Evolutionary conservation across 2,797 vertebrate species (phyloP), one percentile per base, ranked within the genome.

Genomic region (Takifugu rubripes): DNA sequence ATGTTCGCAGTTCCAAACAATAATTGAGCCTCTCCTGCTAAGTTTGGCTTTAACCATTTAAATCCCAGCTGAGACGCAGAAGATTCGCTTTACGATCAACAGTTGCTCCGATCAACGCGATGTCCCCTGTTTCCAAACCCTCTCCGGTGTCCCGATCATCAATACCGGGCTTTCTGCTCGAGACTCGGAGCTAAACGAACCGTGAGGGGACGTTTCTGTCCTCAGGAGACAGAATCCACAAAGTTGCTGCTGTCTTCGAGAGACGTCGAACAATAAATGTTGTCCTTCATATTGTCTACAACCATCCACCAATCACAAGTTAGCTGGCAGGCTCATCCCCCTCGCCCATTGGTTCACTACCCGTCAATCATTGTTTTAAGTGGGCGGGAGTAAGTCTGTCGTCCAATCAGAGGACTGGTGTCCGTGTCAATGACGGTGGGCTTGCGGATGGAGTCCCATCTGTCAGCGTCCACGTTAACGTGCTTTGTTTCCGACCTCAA

Each of bases 261-360:
- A 54, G 59, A 68, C 66, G 72, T 64, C 48, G 76, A 81, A 86
- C 84, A 87, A 88, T 84, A 71, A 67, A 44, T 16, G 51, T 48
- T 49, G 59, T 63, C 73, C 49, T 82, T 84, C 60, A 79, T 64
- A 58, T 71, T 71, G 75, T 77, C 60, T 52, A 2, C n/a, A 44
- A 3, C 15, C 0, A 0, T 40, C 0, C 5, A 61, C 87, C 86
- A 89, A 87, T 85, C 76, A 68, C 11, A 68, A 79, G 74, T 68
- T 52, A 70, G 57, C 6, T 1, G 27, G 1, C 29, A 5, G 43
- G 1, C 1, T 40, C 5, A 2, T 27, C 14, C 0, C 0, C 12
- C 5, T 2, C 42, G 2, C 0, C 59, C 8, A 80, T 80, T 86
- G 0, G 83, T 33, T 24, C 8, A 12, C 0, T 0, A 0, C 17